Evolutionary conservation across 1,140 invertebrate genomes (phyloP).

Genomic region (Brachionus koreanus): DNA sequence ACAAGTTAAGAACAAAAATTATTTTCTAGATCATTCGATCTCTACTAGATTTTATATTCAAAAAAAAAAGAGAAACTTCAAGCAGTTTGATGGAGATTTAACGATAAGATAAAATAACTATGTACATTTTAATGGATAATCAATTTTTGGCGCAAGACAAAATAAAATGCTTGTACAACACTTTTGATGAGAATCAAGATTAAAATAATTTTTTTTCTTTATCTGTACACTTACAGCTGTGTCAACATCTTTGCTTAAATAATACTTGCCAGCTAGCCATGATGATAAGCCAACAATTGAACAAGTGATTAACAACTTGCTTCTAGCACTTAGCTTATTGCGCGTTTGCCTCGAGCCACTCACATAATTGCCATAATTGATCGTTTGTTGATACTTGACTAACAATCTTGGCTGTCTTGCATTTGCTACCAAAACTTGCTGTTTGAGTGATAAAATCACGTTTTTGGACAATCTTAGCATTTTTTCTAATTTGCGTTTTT

Average conservation of each 20-base stretch:
- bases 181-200: conserved; percentile 22
- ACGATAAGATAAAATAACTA: not conserved
- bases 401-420: not conserved
- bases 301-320: not conserved
- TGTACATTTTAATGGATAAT: not conserved
- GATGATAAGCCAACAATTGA: conserved; percentile 22
- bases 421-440: not conserved
- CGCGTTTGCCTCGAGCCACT: not conserved
- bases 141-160: conserved; percentile 1
- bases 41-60: not conserved
- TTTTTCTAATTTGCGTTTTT: not conserved
- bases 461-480: conserved; percentile 14
- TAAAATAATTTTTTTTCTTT: not conserved
- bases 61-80: not conserved
- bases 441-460: not conserved
- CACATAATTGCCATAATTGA: not conserved
- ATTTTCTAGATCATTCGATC: not conserved
- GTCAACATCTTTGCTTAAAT: conserved; percentile 29
- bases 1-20: not conserved
- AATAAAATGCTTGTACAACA: not conserved
- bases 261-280: conserved; percentile 29
- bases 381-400: conserved; percentile 1
- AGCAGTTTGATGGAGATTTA: not conserved
- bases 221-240: conserved; percentile 29
- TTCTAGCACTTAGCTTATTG: not conserved